These are phyloP conservation scores for Ametastegia equiseti DNA, from an alignment of 2,888 invertebrate genomes.

Conservation along the genomic window DNA sequence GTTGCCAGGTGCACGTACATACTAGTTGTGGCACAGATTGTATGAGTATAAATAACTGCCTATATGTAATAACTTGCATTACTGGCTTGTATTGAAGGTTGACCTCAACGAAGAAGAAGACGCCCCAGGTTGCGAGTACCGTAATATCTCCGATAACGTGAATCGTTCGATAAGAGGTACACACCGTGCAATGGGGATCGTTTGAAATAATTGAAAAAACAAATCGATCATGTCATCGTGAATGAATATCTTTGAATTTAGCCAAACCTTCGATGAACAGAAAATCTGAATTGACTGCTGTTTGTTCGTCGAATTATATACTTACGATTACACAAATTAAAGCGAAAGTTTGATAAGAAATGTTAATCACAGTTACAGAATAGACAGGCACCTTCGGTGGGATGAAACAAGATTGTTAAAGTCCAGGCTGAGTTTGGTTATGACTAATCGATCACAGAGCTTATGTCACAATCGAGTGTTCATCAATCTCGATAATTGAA, in stretches of 20 bases:
- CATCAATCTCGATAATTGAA: slow-evolving; percentile 73
- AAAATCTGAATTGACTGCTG: too few species aligned
- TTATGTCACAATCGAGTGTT: slow-evolving; percentile 48
- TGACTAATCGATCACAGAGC: slow-evolving; percentile 30
- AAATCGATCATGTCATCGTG: neutral
- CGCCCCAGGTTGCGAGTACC: slow-evolving; percentile 30
- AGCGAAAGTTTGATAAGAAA: neutral
- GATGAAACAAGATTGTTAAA: neutral
- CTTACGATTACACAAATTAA: too few species aligned
- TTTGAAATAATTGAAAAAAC: neutral
- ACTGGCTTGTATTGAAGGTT: slow-evolving; percentile 21
- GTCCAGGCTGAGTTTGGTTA: neutral
- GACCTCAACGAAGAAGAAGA: slow-evolving; percentile 20
- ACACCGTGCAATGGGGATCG: neutral
- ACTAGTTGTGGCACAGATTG: neutral
- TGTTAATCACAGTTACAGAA: too few species aligned
- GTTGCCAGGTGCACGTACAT: neutral
- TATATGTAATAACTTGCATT: slow-evolving; percentile 30
- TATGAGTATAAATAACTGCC: slow-evolving; percentile 8
- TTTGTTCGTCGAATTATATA: neutral
- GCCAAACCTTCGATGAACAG: neutral
- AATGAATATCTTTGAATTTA: too few species aligned
- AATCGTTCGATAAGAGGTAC: neutral
- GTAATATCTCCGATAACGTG: neutral
- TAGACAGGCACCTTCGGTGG: neutral